These are phyloP conservation scores for Drosophila paramelanica DNA, from an alignment of 2,888 invertebrate species.

Conservation along the genomic window DNA sequence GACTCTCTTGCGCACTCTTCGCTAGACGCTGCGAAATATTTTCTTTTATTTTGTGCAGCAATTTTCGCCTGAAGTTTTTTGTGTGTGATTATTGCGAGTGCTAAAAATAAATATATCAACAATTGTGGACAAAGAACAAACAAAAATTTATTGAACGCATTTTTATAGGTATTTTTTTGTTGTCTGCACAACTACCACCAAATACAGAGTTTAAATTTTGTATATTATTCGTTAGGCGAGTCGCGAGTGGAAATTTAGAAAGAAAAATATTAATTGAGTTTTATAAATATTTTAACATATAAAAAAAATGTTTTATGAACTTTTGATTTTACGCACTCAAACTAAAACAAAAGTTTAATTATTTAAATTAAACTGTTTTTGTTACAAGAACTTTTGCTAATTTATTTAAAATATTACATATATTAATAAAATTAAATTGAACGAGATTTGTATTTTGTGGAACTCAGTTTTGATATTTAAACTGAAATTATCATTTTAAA, in stretches of 20 bases:
- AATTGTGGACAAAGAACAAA: conserved; percentile 55
- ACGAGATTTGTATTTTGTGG: too few relatives aligned
- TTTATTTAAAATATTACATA: too few relatives aligned
- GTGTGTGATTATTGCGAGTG: conserved; percentile 47
- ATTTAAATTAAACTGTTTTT: too few relatives aligned
- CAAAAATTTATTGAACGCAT: conserved; percentile 28
- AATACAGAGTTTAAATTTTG: not conserved
- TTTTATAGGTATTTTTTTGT: conserved; percentile 23
- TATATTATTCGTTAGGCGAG: not conserved
- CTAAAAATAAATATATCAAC: conserved; percentile 46
- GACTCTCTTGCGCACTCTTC: conserved; percentile 3
- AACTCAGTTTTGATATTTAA: too few relatives aligned
- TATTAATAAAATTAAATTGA: too few relatives aligned
- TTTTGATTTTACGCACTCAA: too few relatives aligned
- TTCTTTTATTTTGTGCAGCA: conserved; percentile 10
- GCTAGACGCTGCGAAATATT: conserved; percentile 36
- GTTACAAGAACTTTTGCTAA: too few relatives aligned
- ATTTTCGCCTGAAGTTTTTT: conserved; percentile 27
- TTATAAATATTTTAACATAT: too few relatives aligned
- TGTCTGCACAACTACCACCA: not conserved
- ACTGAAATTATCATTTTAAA: too few relatives aligned
- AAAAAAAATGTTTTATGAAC: too few relatives aligned
- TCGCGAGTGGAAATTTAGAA: not conserved
- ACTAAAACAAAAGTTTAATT: too few relatives aligned
- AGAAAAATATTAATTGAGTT: not conserved